phyloP scores from a whole-genome alignment of 1,140 invertebrate genomes.

The Archivesica marissinica region DNA sequence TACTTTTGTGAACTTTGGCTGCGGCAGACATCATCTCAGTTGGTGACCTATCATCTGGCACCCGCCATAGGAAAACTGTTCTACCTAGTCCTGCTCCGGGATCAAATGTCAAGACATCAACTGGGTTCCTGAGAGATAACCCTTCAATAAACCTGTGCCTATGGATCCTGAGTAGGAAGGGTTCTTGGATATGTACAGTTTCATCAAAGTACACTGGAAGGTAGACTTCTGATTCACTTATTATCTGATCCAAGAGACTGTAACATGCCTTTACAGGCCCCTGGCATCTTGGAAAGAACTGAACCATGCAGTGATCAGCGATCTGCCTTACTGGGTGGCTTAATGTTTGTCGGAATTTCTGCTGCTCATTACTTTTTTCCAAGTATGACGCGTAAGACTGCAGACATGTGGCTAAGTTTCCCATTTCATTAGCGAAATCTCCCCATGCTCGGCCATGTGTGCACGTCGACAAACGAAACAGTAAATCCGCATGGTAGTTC shows the following conservation, averaged over 20 bases:
- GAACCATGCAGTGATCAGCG: slow-evolving; percentile 15
- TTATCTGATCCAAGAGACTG: slow-evolving; percentile 4
- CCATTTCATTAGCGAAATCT: slow-evolving; percentile 25
- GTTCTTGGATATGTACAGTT: slow-evolving; percentile 1
- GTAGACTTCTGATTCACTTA: slow-evolving; percentile 8
- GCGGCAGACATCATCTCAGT: slow-evolving; percentile 54
- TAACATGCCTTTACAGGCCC: slow-evolving; percentile 32
- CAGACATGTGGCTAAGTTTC: slow-evolving; percentile 26
- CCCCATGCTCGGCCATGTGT: neutral
- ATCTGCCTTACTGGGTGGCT: neutral
- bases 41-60: slow-evolving; percentile 45
- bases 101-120: slow-evolving; percentile 62
- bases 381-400: slow-evolving; percentile 33
- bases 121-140: neutral
- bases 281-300: neutral
- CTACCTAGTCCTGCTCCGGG: slow-evolving; percentile 53
- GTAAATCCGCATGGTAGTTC: slow-evolving; percentile 15
- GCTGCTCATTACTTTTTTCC: slow-evolving; percentile 41
- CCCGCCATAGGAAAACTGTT: slow-evolving; percentile 60
- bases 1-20: slow-evolving; percentile 38
- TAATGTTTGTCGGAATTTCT: slow-evolving; percentile 27
- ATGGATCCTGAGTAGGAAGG: neutral
- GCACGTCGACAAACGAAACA: slow-evolving; percentile 30
- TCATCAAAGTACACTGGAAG: slow-evolving; percentile 38
- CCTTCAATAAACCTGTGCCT: slow-evolving; percentile 32